phyloP scores from a whole-genome alignment of 2,113 vertebrate species.

The Cebidichthys violaceus region DNA sequence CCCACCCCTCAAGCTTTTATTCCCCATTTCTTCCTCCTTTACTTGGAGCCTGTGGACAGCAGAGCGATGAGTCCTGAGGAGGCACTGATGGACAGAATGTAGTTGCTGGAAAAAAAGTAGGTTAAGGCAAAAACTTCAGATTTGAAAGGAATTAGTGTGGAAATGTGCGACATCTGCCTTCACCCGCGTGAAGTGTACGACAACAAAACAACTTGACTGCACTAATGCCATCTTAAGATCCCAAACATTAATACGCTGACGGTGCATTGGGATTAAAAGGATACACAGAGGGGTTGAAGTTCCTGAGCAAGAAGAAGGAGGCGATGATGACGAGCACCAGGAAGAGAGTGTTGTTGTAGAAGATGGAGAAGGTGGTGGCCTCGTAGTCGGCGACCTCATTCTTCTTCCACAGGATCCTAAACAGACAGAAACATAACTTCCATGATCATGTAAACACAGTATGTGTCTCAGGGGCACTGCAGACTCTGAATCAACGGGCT shows the following conservation, averaged over 20 bases:
- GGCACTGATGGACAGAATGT: slow-evolving; percentile 96
- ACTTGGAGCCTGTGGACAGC: slow-evolving; percentile 97
- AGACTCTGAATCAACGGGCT: neutral
- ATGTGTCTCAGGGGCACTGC: neutral
- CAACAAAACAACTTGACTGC: neutral
- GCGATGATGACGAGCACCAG: slow-evolving; percentile 94
- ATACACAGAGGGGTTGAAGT: slow-evolving; percentile 99
- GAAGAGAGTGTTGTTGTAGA: slow-evolving; percentile 99
- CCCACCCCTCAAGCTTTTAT: slow-evolving; percentile 3
- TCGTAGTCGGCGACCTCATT: slow-evolving; percentile 99
- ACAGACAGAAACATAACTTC: neutral
- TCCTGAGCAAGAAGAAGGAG: slow-evolving; percentile 97
- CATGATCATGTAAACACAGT: neutral
- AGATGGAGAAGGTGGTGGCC: slow-evolving; percentile 99
- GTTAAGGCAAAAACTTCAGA: slow-evolving; percentile 82
- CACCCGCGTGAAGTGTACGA: neutral
- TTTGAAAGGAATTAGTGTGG: neutral
- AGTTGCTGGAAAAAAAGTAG: slow-evolving; percentile 86
- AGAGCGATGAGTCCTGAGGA: slow-evolving; percentile 97
- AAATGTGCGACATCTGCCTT: neutral
- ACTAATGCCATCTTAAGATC: neutral
- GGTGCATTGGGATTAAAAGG: slow-evolving; percentile 84
- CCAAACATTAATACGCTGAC: neutral
- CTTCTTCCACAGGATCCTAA: slow-evolving; percentile 99
- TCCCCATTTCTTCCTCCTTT: slow-evolving; percentile 57